These are phyloP conservation scores for Sebastolobus alascanus DNA, from an alignment of 2,797 vertebrate species.

Conservation along the genomic window DNA sequence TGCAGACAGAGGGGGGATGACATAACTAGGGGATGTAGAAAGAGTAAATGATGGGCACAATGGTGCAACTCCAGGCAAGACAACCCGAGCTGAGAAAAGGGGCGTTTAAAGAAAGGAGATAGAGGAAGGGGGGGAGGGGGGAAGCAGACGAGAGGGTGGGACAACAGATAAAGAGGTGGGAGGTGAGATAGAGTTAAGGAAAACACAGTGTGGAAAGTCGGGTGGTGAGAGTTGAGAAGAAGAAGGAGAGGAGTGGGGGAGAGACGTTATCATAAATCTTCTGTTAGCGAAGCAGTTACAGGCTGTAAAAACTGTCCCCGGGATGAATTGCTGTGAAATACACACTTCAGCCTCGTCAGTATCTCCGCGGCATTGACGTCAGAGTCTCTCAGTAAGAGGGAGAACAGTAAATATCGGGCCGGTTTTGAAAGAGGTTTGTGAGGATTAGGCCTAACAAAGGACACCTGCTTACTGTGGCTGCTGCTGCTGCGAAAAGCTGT, in stretches of 20 bases:
- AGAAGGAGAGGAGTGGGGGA: constrained; percentile 20
- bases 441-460: constrained; percentile 73
- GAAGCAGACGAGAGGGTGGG: constrained; percentile 10
- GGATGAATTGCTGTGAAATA: constrained; percentile 61
- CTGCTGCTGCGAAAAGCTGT: constrained; percentile 25
- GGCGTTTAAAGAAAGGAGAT: constrained; percentile 30
- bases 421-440: constrained; percentile 63
- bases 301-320: constrained; percentile 61
- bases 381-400: constrained; percentile 51
- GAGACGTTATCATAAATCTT: constrained; percentile 65
- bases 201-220: constrained; percentile 41
- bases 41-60: constrained; percentile 56
- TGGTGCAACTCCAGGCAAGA: constrained; percentile 53
- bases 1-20: constrained; percentile 70
- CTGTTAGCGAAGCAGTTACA: constrained; percentile 57
- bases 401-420: constrained; percentile 69
- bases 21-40: constrained; percentile 70
- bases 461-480: constrained; percentile 66
- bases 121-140: constrained; percentile 27
- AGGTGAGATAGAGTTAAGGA: constrained; percentile 26
- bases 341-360: constrained; percentile 45
- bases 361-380: constrained; percentile 68
- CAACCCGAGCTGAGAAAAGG: constrained; percentile 27
- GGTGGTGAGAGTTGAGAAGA: constrained; percentile 27
- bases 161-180: constrained; percentile 54